A percentile compares a stretch with the other conserved stretches of the same genome.
Conservation (phyloP, 37 sponge, comb jelly and placozoan genomes). For the Petrosia ficiformis region DNA sequence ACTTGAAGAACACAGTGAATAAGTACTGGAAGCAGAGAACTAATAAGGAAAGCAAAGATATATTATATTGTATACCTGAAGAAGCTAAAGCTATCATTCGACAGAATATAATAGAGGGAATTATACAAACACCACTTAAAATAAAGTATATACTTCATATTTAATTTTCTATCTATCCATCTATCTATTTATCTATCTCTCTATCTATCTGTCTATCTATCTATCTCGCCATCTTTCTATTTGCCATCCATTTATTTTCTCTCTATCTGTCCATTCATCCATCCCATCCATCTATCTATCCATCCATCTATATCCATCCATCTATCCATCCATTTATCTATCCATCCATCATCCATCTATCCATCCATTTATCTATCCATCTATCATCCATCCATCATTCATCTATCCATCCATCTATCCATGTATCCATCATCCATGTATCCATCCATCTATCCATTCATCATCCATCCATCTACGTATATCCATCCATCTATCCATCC, state of each 20-base stretch:
- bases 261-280: neutral
- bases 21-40: constrained; percentile 82
- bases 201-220: neutral
- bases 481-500: too few species aligned
- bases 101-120: constrained; percentile 65
- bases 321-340: too few species aligned
- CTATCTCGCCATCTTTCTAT: neutral
- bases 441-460: too few species aligned
- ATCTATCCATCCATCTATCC: too few species aligned
- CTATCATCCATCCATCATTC: too few species aligned
- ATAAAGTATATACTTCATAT: constrained; percentile 64
- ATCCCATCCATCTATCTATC: neutral
- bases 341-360: too few species aligned
- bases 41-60: constrained; percentile 24
- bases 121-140: constrained; percentile 65
- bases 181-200: neutral
- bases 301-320: too few species aligned
- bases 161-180: neutral
- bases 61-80: constrained; percentile 50
- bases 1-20: constrained; percentile 83
- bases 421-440: too few species aligned
- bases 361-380: too few species aligned
- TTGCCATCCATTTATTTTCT: neutral
- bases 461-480: too few species aligned
- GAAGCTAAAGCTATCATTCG: constrained; percentile 55